phyloP scores from a whole-genome alignment of 2,113 vertebrate genomes.

The Callithrix jacchus region DNA sequence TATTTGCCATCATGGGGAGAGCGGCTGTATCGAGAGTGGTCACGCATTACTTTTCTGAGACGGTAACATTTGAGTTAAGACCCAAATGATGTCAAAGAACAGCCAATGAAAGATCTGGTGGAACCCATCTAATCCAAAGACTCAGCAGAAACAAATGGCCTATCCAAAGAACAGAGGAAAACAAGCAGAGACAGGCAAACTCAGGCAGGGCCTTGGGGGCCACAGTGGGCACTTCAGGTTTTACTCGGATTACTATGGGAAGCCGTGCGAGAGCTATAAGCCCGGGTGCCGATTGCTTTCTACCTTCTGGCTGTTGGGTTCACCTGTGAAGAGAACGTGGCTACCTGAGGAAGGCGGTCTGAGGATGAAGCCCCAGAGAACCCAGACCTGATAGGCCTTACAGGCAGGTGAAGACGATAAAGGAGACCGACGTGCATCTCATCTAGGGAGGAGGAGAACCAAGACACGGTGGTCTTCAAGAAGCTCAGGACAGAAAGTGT shows the following conservation, averaged over 20 bases:
- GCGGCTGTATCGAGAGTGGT: neutral
- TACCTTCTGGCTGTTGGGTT: neutral
- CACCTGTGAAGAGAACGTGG: neutral
- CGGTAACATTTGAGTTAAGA: neutral
- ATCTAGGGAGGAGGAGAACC: neutral
- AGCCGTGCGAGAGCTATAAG: neutral
- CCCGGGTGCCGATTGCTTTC: neutral
- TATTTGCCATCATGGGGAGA: neutral
- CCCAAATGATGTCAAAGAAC: neutral
- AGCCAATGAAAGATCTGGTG: neutral
- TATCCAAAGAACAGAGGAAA: neutral
- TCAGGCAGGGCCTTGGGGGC: neutral
- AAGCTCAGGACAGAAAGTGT: neutral
- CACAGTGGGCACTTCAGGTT: neutral
- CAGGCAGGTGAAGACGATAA: neutral
- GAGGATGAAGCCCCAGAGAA: neutral
- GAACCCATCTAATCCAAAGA: neutral
- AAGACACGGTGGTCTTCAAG: neutral
- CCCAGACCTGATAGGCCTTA: neutral
- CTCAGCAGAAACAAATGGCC: neutral
- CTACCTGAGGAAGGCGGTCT: neutral
- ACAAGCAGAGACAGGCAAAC: neutral
- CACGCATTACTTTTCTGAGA: constrained; percentile 13
- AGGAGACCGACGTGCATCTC: neutral
- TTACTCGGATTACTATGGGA: neutral